Percentiles rank a stretch among this genome's conserved stretches.
Conservation (phyloP, 1,140 invertebrate genomes). For the Achroia grisella region DNA sequence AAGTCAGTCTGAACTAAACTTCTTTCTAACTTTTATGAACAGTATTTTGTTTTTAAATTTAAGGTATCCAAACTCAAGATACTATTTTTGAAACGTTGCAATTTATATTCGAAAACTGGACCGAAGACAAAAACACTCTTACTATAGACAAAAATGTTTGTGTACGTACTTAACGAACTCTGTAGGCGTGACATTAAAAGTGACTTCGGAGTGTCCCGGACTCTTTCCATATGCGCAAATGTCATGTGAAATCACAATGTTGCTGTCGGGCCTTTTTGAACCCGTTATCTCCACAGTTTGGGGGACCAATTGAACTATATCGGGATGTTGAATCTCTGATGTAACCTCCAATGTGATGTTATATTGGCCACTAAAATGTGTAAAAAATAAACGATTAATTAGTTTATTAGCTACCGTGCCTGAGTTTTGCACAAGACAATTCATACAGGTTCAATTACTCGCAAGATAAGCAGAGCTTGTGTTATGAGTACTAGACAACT, state of each 20-base stretch:
- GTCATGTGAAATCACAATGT: conserved; percentile 46
- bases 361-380: conserved; percentile 44
- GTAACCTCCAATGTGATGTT: conserved; percentile 39
- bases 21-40: no score
- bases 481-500: no score
- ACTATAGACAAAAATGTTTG: background rate
- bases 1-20: no score
- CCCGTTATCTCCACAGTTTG: conserved; percentile 36
- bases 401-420: no score
- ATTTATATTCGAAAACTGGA: background rate
- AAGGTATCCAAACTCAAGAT: no score
- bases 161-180: conserved; percentile 67
- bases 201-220: conserved; percentile 75
- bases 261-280: conserved; percentile 30
- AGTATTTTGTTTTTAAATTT: no score
- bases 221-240: conserved; percentile 73
- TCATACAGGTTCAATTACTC: no score
- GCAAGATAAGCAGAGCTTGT: no score
- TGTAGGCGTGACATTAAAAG: conserved; percentile 68
- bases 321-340: conserved; percentile 53
- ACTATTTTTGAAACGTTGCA: no score
- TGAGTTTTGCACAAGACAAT: no score
- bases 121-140: background rate
- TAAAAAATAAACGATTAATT: no score
- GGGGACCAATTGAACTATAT: conserved; percentile 56